Conservation (phyloP, 2,113 vertebrate species). For the Pangasianodon gigas region DNA sequence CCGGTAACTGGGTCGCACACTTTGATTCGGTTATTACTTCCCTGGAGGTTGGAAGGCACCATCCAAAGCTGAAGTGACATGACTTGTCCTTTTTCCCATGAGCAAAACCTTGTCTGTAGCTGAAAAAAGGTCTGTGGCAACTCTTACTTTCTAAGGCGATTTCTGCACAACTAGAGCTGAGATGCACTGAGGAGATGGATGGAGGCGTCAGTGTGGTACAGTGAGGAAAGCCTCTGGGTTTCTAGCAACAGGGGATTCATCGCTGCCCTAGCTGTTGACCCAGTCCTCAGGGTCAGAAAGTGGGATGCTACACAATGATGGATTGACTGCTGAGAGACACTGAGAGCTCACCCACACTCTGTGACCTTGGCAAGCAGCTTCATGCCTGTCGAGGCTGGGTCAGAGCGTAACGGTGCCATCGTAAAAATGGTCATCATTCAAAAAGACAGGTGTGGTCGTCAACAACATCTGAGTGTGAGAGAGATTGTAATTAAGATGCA, state of each 20-base stretch:
- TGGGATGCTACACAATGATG: constrained; percentile 30
- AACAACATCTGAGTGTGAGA: constrained; percentile 23
- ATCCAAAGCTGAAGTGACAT: constrained; percentile 12
- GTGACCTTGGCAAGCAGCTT: constrained; percentile 40
- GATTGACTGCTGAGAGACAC: constrained; percentile 32
- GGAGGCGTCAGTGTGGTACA: constrained; percentile 33
- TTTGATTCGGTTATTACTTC: constrained; percentile 47
- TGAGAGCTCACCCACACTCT: constrained; percentile 1
- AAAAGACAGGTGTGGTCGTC: constrained; percentile 41
- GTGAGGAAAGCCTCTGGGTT: constrained; percentile 21
- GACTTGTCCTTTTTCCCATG: background rate
- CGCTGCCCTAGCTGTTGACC: constrained; percentile 35
- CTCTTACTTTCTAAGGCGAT: background rate
- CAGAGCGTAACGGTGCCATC: constrained; percentile 25
- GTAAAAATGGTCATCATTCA: constrained; percentile 39
- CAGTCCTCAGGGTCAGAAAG: constrained; percentile 40
- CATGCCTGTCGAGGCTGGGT: constrained; percentile 21
- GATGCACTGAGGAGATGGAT: constrained; percentile 21
- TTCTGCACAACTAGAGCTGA: background rate
- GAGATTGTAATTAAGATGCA: constrained; percentile 43
- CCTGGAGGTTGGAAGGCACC: constrained; percentile 26
- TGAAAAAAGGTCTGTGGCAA: background rate
- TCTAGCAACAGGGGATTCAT: constrained; percentile 36
- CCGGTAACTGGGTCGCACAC: constrained; percentile 47
- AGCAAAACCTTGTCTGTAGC: background rate